phyloP scores from a whole-genome alignment of 2,797 vertebrate species.

The Anomalospiza imberbis region DNA sequence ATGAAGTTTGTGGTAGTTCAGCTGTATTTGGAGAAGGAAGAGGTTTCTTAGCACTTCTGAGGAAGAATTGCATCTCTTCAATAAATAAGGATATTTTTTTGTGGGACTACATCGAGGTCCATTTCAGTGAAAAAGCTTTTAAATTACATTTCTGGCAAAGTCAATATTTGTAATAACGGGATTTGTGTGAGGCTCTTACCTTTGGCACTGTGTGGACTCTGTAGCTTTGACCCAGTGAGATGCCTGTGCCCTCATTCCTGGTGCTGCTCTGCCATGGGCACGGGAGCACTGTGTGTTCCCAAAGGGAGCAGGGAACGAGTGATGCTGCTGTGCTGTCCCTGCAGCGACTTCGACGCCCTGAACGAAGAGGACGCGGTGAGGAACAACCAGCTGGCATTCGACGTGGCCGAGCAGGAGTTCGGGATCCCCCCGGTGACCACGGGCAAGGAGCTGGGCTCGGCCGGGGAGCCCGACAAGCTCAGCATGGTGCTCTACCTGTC shows the following conservation, averaged over 20 bases:
- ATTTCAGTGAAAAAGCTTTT: background rate
- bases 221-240: background rate
- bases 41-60: background rate
- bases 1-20: background rate
- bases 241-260: background rate
- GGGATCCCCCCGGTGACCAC: constrained; percentile 86
- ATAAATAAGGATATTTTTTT: background rate
- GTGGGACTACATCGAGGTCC: background rate
- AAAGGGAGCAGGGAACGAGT: background rate
- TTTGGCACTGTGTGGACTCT: background rate
- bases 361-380: constrained; percentile 81
- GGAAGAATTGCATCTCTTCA: background rate
- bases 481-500: constrained; percentile 90
- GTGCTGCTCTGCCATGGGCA: background rate
- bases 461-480: constrained; percentile 84
- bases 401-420: constrained; percentile 88
- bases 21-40: background rate
- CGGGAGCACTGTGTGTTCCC: rapidly evolving
- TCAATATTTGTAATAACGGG: background rate
- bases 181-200: background rate
- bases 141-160: background rate
- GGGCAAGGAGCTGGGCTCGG: constrained; percentile 79
- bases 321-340: background rate
- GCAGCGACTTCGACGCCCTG: constrained; percentile 88
- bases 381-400: constrained; percentile 92